Conservation (phyloP, 2,113 vertebrate genomes). For the Mustela nigripes region DNA sequence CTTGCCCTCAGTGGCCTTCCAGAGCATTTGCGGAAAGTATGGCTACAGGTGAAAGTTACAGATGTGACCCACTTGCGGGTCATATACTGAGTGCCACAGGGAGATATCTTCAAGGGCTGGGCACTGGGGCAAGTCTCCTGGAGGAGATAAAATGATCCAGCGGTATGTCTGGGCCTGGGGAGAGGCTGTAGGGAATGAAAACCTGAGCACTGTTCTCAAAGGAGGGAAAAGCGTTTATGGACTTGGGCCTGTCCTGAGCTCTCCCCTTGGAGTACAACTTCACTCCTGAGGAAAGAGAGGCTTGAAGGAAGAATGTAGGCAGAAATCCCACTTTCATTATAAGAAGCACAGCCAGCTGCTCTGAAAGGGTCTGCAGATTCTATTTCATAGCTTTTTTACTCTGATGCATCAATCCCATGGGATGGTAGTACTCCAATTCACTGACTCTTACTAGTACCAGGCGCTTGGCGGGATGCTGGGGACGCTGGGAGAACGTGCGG, state of each 20-base stretch:
- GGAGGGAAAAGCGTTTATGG: background rate
- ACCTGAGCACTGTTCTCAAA: background rate
- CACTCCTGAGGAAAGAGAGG: background rate
- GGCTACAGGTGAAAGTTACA: background rate
- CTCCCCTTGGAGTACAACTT: background rate
- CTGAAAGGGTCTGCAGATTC: background rate
- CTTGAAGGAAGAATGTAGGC: background rate
- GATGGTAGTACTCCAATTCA: too few relatives aligned
- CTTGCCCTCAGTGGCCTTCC: background rate
- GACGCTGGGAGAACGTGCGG: background rate
- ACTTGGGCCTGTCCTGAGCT: background rate
- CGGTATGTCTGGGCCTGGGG: too few relatives aligned
- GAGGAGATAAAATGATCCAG: background rate
- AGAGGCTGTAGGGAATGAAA: background rate
- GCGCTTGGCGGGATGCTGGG: background rate
- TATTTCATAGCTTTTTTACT: background rate
- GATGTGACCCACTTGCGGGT: too few relatives aligned
- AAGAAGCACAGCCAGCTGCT: background rate
- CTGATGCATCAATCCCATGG: background rate
- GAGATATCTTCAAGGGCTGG: background rate
- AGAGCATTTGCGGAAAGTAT: background rate
- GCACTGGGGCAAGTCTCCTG: background rate
- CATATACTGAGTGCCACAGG: background rate
- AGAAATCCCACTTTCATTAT: constrained; percentile 2
- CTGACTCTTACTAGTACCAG: background rate